Evolutionary conservation across 2,888 invertebrate genomes (phyloP).

Genomic region (Ophioninae sp.): DNA sequence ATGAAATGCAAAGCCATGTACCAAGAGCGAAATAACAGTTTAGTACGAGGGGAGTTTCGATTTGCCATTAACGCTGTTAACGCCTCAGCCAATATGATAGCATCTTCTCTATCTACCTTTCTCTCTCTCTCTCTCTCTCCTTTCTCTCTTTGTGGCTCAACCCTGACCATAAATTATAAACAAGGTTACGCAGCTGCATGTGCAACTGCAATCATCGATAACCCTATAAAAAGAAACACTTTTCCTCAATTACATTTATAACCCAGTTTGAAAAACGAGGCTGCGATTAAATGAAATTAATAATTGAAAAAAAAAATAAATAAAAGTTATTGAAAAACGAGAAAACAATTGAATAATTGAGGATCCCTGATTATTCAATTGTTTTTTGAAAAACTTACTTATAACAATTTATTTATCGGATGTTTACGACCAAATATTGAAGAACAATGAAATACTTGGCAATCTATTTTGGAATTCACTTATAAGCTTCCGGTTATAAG

Average conservation of each 20-base stretch:
- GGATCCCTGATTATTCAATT: too few relatives aligned
- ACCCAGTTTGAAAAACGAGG: background rate
- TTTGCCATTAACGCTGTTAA: slow-evolving; percentile 65
- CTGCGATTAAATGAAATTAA: background rate
- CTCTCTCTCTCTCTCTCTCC: slow-evolving; percentile 16
- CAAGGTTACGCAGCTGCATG: slow-evolving; percentile 16
- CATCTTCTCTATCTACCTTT: slow-evolving; percentile 53
- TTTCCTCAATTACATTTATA: background rate
- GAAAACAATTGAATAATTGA: too few relatives aligned
- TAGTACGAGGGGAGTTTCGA: slow-evolving; percentile 63
- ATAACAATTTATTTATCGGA: too few relatives aligned
- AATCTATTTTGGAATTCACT: too few relatives aligned
- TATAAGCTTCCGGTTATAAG: too few relatives aligned
- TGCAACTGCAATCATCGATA: background rate
- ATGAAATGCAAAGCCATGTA: slow-evolving; percentile 51
- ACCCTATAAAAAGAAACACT: background rate
- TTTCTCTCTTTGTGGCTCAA: slow-evolving; percentile 26
- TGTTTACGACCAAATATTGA: too few relatives aligned
- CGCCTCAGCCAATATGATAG: slow-evolving; percentile 55
- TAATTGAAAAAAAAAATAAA: background rate
- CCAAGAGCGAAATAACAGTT: slow-evolving; percentile 63
- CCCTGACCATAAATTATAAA: slow-evolving; percentile 38
- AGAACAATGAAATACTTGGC: too few relatives aligned
- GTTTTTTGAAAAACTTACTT: too few relatives aligned
- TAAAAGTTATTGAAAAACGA: too few relatives aligned